phyloP scores from a whole-genome alignment of 2,888 invertebrate genomes.

The Metopia argyrocephala region DNA sequence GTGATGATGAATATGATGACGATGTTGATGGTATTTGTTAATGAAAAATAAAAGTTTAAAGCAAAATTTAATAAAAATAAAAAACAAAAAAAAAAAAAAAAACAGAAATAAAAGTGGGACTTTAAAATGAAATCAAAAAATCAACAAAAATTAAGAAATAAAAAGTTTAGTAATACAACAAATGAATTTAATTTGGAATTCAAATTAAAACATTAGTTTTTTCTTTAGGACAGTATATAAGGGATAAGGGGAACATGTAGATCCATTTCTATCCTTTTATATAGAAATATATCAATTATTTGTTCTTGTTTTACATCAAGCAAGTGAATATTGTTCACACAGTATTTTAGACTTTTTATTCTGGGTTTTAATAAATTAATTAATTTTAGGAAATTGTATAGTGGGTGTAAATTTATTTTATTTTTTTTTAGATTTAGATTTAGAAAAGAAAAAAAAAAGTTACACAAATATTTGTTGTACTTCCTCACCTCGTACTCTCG shows the following conservation, averaged over 20 bases:
- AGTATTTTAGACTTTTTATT: not conserved
- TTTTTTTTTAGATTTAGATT: constrained; percentile 24
- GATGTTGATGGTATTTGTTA: constrained; percentile 64
- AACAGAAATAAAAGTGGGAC: constrained; percentile 3
- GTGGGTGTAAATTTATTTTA: constrained; percentile 26
- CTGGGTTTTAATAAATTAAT: not conserved
- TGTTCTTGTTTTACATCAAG: not conserved
- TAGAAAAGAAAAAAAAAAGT: constrained; percentile 10
- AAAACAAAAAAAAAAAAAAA: constrained; percentile 3
- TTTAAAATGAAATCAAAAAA: not conserved
- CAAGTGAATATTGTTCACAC: not conserved
- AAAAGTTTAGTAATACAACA: not conserved
- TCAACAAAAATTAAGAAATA: not conserved
- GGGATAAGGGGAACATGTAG: not conserved
- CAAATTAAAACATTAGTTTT: not conserved
- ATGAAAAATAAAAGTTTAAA: constrained; percentile 16
- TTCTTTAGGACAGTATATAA: not conserved
- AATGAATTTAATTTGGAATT: not conserved
- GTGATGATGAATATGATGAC: constrained; percentile 72
- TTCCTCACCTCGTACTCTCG: constrained; percentile 76
- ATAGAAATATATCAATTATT: not conserved
- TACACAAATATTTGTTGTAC: constrained; percentile 48
- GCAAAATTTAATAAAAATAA: constrained; percentile 19
- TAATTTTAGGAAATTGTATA: constrained; percentile 35
- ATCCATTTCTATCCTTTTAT: not conserved